These are phyloP conservation scores for Erpornis zantholeuca DNA, from an alignment of 2,113 vertebrate species.

Conservation along the genomic window DNA sequence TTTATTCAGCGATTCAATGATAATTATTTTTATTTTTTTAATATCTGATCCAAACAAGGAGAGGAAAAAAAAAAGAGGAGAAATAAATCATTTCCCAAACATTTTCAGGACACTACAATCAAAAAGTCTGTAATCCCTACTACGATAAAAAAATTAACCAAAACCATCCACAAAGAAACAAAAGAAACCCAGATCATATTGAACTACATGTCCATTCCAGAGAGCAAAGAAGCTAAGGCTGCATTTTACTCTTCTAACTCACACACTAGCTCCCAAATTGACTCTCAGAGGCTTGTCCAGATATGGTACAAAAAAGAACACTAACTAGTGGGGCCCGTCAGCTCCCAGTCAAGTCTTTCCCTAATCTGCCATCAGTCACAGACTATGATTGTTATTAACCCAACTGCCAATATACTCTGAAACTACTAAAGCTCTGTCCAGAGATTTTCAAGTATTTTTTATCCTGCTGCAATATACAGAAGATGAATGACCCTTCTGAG, in stretches of 20 bases:
- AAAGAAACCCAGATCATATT: neutral
- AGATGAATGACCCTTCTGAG: neutral
- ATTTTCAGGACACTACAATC: neutral
- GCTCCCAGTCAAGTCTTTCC: neutral
- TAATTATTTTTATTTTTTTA: neutral
- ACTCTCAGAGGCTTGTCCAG: neutral
- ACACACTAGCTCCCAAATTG: conserved; percentile 27
- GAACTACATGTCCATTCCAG: neutral
- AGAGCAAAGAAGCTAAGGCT: neutral
- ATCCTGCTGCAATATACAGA: neutral
- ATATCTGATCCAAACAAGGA: neutral
- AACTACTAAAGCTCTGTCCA: neutral
- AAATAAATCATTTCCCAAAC: neutral
- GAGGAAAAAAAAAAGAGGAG: neutral
- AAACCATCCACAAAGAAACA: neutral
- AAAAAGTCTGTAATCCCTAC: neutral
- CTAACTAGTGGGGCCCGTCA: neutral
- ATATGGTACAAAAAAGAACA: neutral
- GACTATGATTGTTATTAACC: conserved; percentile 12
- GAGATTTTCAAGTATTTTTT: conserved; percentile 15
- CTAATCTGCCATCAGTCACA: neutral
- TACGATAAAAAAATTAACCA: neutral
- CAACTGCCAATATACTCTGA: neutral
- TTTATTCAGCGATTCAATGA: neutral
- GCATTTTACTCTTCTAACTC: neutral